phyloP scores from a whole-genome alignment of 2,797 vertebrate species.

The Botia almorhae region DNA sequence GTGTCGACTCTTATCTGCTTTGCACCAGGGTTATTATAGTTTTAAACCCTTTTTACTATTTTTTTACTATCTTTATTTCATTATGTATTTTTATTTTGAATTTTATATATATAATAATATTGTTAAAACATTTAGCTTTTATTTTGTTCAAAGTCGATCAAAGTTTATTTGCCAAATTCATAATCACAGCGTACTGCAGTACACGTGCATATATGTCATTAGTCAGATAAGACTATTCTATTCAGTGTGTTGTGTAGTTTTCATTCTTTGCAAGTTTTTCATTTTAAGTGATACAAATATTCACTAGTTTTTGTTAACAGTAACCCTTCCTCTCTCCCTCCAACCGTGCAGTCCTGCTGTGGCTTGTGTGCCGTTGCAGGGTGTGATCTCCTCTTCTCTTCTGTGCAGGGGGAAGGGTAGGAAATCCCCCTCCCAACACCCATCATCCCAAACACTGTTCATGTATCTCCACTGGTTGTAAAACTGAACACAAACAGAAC shows the following conservation, averaged over 20 bases:
- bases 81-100: not conserved
- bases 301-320: not conserved
- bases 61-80: not conserved
- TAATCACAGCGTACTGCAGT: not conserved
- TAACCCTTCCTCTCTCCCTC: not conserved
- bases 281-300: not conserved
- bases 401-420: slow-evolving; percentile 37
- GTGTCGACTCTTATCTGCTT: slow-evolving; percentile 47
- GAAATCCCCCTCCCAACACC: slow-evolving; percentile 48
- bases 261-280: not conserved
- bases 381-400: slow-evolving; percentile 41
- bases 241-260: not conserved
- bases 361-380: slow-evolving; percentile 20
- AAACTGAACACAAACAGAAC: not conserved
- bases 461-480: slow-evolving; percentile 29
- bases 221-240: not conserved
- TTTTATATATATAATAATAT: not conserved
- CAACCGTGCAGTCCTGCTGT: slow-evolving; percentile 9
- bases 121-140: too few relatives aligned
- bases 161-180: not conserved
- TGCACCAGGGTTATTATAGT: not conserved
- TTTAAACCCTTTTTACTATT: not conserved
- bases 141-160: too few relatives aligned
- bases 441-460: slow-evolving; percentile 44
- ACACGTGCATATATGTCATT: not conserved